Percentiles rank a stretch among this genome's conserved stretches.
Evolutionary conservation across 2,888 invertebrate genomes (phyloP).

Genomic region (Listrodromus nycthemerus): DNA sequence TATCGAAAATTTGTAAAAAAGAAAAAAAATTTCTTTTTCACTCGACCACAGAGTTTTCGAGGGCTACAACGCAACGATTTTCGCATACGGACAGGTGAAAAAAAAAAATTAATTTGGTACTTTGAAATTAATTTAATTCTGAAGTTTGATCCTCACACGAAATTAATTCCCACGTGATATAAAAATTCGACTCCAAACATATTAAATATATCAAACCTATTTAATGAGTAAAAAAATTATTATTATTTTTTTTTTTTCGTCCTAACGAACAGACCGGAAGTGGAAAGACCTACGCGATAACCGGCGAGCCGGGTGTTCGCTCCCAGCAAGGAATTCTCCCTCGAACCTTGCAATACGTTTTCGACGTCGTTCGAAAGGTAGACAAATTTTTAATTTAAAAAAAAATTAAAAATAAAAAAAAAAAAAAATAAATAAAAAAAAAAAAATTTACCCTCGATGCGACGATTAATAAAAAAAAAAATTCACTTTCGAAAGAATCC

Average conservation of each 20-base stretch:
- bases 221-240: slow-evolving; percentile 6
- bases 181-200: not conserved
- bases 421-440: too few relatives aligned
- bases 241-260: too few relatives aligned
- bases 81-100: slow-evolving; percentile 86
- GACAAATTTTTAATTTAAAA: slow-evolving; percentile 7
- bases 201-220: not conserved
- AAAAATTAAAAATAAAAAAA: too few relatives aligned
- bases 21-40: not conserved
- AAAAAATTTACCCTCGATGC: too few relatives aligned
- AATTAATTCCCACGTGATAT: too few relatives aligned
- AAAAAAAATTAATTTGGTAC: slow-evolving; percentile 12
- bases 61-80: slow-evolving; percentile 86
- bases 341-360: slow-evolving; percentile 85
- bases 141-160: slow-evolving; percentile 16
- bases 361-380: slow-evolving; percentile 83
- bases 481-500: slow-evolving; percentile 58
- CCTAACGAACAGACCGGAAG: slow-evolving; percentile 85
- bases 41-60: slow-evolving; percentile 83
- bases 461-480: not conserved
- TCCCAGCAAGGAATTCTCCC: slow-evolving; percentile 86
- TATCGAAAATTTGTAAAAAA: too few relatives aligned
- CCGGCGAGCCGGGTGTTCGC: slow-evolving; percentile 84
- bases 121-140: too few relatives aligned
- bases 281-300: slow-evolving; percentile 86